These are phyloP conservation scores for Uloborus diversus DNA, from an alignment of 1,140 invertebrate genomes.

Conservation along the genomic window DNA sequence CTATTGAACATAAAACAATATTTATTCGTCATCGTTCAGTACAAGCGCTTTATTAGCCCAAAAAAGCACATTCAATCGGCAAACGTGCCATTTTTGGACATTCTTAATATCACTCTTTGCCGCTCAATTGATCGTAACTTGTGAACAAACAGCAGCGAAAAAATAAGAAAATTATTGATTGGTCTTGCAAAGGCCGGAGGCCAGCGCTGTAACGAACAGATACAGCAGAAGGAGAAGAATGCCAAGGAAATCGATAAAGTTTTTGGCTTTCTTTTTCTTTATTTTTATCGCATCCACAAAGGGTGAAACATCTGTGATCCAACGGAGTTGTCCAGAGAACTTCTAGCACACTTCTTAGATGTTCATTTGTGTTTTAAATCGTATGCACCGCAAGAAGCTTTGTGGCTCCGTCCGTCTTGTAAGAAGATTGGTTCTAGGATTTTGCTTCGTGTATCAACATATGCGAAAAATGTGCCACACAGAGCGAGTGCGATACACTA, in stretches of 20 bases:
- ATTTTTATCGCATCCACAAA: not conserved
- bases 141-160: conserved; percentile 25
- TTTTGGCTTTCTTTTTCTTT: conserved; percentile 5
- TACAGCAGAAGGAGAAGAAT: conserved; percentile 7
- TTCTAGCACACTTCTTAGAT: no score
- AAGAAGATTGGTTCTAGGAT: no score
- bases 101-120: conserved; percentile 29
- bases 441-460: conserved; percentile 7
- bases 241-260: not conserved
- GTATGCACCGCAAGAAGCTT: no score
- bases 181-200: conserved; percentile 33
- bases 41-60: conserved; percentile 36
- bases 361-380: no score
- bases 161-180: conserved; percentile 42
- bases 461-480: conserved; percentile 27
- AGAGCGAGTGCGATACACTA: no score
- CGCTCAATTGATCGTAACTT: conserved; percentile 42
- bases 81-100: conserved; percentile 31
- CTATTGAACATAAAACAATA: conserved; percentile 47
- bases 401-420: no score
- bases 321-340: conserved; percentile 20
- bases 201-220: conserved; percentile 27
- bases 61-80: conserved; percentile 17
- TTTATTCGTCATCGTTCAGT: conserved; percentile 39
- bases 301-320: conserved; percentile 24